Conservation (phyloP, 1,140 invertebrate species). For the Psix sp. region DNA sequence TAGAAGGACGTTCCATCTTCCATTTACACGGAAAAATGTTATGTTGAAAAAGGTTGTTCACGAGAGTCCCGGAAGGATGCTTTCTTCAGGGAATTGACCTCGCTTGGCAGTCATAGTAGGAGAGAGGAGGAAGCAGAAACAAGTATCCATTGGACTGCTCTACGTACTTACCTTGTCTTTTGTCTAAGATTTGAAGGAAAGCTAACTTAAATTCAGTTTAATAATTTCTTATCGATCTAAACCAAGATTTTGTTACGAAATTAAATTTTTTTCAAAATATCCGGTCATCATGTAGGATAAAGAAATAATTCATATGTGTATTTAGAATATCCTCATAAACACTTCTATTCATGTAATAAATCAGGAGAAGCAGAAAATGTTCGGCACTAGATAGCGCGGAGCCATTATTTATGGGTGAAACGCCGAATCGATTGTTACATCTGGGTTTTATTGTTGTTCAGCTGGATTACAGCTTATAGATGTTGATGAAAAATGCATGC, state of each 20-base stretch:
- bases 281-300: no score
- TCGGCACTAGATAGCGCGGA: background rate
- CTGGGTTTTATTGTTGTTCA: constrained; percentile 23
- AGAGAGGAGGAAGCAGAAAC: constrained; percentile 21
- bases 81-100: constrained; percentile 67
- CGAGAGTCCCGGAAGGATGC: constrained; percentile 66
- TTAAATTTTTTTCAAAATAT: no score
- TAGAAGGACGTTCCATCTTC: constrained; percentile 16
- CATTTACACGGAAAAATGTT: constrained; percentile 35
- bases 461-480: constrained; percentile 19
- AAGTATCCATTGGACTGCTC: constrained; percentile 6
- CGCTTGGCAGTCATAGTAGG: constrained; percentile 19
- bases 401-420: constrained; percentile 10
- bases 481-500: constrained; percentile 22
- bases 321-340: no score
- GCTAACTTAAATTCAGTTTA: background rate
- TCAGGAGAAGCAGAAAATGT: no score
- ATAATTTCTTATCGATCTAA: no score
- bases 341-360: no score
- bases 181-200: constrained; percentile 15
- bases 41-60: constrained; percentile 41
- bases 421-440: constrained; percentile 10
- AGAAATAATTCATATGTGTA: no score
- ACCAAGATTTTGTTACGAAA: no score
- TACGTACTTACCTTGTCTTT: constrained; percentile 25